These are phyloP conservation scores for Abramis brama DNA, from an alignment of 2,113 vertebrate species.

Conservation along the genomic window DNA sequence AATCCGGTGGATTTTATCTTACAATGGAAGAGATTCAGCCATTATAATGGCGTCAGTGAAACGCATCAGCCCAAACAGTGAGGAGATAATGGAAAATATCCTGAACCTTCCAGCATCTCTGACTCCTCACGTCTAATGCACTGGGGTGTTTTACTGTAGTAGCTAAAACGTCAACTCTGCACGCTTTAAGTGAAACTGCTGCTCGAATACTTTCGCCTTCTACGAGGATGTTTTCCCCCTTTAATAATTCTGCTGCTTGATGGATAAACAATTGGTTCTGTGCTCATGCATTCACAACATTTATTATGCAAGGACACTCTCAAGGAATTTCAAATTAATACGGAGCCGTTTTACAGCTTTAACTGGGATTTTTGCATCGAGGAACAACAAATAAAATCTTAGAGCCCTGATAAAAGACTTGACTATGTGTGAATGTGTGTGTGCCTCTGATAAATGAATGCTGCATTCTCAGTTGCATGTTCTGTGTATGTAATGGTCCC, in stretches of 20 bases:
- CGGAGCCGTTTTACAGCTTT: constrained; percentile 10
- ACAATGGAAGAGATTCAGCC: not conserved
- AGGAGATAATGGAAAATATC: constrained; percentile 43
- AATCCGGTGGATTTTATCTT: not conserved
- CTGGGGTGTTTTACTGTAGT: constrained; percentile 41
- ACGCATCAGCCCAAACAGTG: not conserved
- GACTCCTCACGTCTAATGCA: constrained; percentile 46
- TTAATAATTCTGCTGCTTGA: not conserved
- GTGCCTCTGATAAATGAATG: not conserved
- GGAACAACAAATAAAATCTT: constrained; percentile 1
- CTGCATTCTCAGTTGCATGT: not conserved
- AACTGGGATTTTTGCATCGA: not conserved
- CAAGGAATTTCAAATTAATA: constrained; percentile 20
- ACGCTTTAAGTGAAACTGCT: constrained; percentile 38
- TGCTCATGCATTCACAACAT: not conserved
- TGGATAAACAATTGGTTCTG: constrained; percentile 23
- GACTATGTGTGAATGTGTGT: not conserved
- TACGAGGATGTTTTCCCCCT: not conserved
- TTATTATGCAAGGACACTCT: constrained; percentile 20
- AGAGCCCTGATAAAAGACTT: not conserved
- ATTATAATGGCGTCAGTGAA: not conserved
- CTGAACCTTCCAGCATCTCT: constrained; percentile 34
- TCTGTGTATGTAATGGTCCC: not conserved
- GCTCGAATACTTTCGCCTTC: constrained; percentile 22
- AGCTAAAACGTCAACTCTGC: constrained; percentile 46